Conservation (phyloP, 2,797 vertebrate genomes). For the Muscicapa comitata region DNA sequence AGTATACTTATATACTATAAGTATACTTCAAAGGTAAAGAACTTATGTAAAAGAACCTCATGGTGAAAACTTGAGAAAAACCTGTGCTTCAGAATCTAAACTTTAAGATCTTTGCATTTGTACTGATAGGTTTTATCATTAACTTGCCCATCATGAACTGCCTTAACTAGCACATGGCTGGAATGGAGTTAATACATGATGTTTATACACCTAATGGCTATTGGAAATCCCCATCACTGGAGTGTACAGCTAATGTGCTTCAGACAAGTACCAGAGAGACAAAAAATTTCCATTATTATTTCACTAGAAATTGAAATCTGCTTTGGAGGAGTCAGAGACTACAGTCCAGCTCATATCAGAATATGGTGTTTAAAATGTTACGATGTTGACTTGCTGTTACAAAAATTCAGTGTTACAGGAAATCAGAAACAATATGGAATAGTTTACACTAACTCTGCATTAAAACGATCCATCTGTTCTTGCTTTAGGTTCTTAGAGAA, state of each 20-base stretch:
- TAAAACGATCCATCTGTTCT: slow-evolving; percentile 63
- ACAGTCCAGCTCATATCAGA: neutral
- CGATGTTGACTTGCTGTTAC: slow-evolving; percentile 44
- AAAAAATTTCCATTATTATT: slow-evolving; percentile 10
- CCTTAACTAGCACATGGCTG: neutral
- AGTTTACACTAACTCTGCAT: slow-evolving; percentile 64
- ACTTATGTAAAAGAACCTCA: neutral
- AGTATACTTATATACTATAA: neutral
- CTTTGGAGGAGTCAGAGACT: slow-evolving; percentile 12
- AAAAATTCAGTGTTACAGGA: slow-evolving; percentile 63
- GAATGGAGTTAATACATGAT: neutral
- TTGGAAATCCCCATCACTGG: neutral
- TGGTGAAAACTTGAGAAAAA: neutral
- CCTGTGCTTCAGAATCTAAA: neutral
- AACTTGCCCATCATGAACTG: neutral
- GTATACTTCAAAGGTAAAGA: neutral
- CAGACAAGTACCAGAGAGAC: neutral
- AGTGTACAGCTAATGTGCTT: neutral
- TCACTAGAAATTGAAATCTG: slow-evolving; percentile 17
- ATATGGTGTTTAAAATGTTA: slow-evolving; percentile 36
- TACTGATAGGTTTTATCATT: neutral
- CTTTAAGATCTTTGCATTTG: neutral
- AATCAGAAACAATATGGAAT: slow-evolving; percentile 71
- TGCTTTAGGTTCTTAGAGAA: slow-evolving; percentile 57
- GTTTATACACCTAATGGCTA: neutral